Evolutionary conservation across 2,888 invertebrate genomes (phyloP).

Genomic region (Leptinotarsa rubiginosa): DNA sequence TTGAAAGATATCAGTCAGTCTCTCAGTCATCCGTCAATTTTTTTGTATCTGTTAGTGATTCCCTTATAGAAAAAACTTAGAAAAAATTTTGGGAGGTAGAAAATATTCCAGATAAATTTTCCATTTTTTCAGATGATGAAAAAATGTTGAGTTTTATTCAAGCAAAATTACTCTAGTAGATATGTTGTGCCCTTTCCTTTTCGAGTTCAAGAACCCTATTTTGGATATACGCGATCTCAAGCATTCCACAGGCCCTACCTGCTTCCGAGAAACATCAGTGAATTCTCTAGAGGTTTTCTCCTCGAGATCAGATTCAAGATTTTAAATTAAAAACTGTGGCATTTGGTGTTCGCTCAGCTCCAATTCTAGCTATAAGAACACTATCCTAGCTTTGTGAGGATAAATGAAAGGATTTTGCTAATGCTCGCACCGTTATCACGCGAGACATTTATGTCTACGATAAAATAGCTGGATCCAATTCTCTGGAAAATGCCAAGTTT

Average conservation of each 20-base stretch:
- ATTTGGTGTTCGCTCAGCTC: neutral
- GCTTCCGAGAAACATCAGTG: neutral
- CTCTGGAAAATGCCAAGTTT: neutral
- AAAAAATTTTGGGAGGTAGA: neutral
- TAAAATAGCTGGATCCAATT: neutral
- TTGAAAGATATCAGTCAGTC: neutral
- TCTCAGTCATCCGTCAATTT: neutral
- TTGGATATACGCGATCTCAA: neutral
- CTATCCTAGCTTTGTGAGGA: constrained; percentile 2
- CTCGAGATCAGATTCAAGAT: constrained; percentile 8
- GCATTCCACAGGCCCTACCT: neutral
- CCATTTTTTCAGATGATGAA: neutral
- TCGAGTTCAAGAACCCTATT: neutral
- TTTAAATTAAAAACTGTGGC: neutral
- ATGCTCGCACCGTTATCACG: neutral
- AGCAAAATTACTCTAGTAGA: neutral
- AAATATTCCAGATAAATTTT: neutral
- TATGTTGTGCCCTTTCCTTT: constrained; percentile 14
- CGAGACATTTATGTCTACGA: neutral
- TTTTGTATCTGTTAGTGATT: neutral
- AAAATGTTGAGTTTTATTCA: constrained; percentile 1
- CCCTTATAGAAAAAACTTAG: neutral
- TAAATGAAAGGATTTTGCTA: neutral
- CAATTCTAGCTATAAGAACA: neutral
- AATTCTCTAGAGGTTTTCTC: constrained; percentile 18